Base-by-base conservation (phyloP, 2,888 invertebrate species). In the Ptilodon capucinus region DNA sequence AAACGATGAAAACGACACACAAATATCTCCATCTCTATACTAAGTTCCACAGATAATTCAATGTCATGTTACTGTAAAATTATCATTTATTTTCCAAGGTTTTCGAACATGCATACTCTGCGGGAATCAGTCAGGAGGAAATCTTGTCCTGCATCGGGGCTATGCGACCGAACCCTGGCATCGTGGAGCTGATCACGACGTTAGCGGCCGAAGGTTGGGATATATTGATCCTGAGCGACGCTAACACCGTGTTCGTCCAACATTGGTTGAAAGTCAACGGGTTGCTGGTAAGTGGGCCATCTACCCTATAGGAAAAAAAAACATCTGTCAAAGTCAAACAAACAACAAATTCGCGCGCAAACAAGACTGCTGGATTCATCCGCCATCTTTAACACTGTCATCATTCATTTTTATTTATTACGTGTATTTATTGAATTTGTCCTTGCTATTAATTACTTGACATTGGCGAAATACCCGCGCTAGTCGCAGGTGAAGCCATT, bases 51-150 rank as follows among this genome's bases (percentile, higher is more conserved):
- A n/a, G n/a, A n/a, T n/a, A n/a, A n/a, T n/a, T n/a, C n/a, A n/a
- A n/a, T n/a, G n/a, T n/a, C n/a, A n/a, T n/a, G n/a, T n/a, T n/a
- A n/a, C n/a, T n/a, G n/a, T n/a, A n/a, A n/a, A n/a, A n/a, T n/a
- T n/a, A n/a, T n/a, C n/a, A n/a, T n/a, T n/a, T n/a, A n/a, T n/a
- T 25, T 23, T 30, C 5, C 13, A 0, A 91, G 90, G 81, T 90
- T 0, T 90, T 91, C 66, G 85, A 87, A 42, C 88, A 89, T 64
- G 90, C 89, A 0, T 87, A 77, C 66, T 81, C 87, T 0, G 82
- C 89, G 0, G 90, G 90, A 0, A 68, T 88, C 17, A 65, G 71
- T 25, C 79, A 78, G 1, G 69, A 74, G 0, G 88, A 86, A 50
- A 88, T 91, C 54, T 71, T 91, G 40, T 65, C 66, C 2, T 69